phyloP scores from a whole-genome alignment of 2,797 vertebrate species.

The Myotis planiceps region DNA sequence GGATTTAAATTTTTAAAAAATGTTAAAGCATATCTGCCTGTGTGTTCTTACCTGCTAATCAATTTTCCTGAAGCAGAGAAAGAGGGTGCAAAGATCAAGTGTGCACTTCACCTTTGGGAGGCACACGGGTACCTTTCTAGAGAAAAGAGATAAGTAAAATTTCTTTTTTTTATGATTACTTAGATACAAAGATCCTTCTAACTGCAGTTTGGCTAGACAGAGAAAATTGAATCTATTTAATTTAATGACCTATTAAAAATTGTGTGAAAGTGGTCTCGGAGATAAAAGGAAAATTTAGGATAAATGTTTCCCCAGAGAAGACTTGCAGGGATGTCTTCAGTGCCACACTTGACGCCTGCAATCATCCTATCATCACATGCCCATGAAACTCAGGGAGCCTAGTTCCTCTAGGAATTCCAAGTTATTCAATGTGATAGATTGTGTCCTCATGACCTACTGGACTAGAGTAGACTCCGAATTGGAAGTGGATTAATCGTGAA shows the following conservation, averaged over 20 bases:
- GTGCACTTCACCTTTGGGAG: background rate
- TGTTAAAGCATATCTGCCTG: background rate
- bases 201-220: conserved; percentile 44
- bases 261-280: conserved; percentile 29
- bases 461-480: background rate
- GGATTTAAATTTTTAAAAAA: background rate
- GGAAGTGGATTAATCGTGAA: background rate
- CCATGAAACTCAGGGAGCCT: background rate
- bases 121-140: background rate
- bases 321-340: background rate
- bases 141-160: conserved; percentile 30
- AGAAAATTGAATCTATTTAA: conserved; percentile 63
- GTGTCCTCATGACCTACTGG: background rate
- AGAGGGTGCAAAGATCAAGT: background rate
- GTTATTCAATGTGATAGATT: background rate
- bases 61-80: background rate
- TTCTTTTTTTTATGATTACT: conserved; percentile 29
- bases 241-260: conserved; percentile 64
- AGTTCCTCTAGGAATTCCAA: background rate
- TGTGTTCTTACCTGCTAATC: background rate
- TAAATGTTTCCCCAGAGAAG: conserved; percentile 19
- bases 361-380: background rate
- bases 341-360: background rate
- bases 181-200: conserved; percentile 45
- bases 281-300: conserved; percentile 9